phyloP scores from a whole-genome alignment of 1,140 invertebrate species.

The Drosophila nasuta region DNA sequence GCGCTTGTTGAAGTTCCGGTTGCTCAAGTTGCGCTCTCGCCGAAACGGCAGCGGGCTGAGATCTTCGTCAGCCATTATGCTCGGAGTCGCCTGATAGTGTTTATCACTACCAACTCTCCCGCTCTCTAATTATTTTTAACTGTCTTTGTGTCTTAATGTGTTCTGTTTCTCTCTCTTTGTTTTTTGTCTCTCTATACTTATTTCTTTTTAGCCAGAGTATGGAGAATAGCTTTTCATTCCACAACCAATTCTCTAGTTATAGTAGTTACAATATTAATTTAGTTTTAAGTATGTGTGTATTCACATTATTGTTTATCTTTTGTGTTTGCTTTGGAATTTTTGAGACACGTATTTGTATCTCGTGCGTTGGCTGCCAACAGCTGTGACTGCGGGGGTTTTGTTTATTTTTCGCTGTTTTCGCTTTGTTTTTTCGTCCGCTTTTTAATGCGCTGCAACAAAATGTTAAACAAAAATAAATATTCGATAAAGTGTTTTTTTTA shows the following conservation, averaged over 20 bases:
- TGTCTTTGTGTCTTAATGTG: neutral
- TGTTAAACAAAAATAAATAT: conserved; percentile 27
- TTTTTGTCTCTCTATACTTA: neutral
- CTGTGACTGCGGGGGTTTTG: conserved; percentile 31
- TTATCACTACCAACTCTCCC: conserved; percentile 29
- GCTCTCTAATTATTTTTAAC: neutral
- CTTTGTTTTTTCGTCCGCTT: conserved; percentile 29
- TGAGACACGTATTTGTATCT: conserved; percentile 63
- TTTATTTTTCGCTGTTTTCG: conserved; percentile 31
- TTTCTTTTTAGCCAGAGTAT: conserved; percentile 26
- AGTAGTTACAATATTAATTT: conserved; percentile 5
- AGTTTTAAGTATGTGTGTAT: conserved; percentile 11
- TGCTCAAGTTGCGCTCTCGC: conserved; percentile 79
- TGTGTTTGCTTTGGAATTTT: conserved; percentile 9
- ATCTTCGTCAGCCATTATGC: conserved; percentile 70
- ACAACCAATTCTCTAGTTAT: neutral
- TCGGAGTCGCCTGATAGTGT: conserved; percentile 13
- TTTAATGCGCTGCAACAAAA: conserved; percentile 61
- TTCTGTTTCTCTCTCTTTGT: neutral
- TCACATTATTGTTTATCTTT: conserved; percentile 52
- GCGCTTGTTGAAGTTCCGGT: conserved; percentile 78
- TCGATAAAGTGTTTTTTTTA: conserved; percentile 47
- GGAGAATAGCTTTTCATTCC: neutral
- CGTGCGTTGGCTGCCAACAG: conserved; percentile 51
- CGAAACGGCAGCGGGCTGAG: conserved; percentile 78